A percentile compares a stretch with the other conserved stretches of the same genome.
Conservation (phyloP, 2,888 invertebrate species). For the Nomada ferruginata region DNA sequence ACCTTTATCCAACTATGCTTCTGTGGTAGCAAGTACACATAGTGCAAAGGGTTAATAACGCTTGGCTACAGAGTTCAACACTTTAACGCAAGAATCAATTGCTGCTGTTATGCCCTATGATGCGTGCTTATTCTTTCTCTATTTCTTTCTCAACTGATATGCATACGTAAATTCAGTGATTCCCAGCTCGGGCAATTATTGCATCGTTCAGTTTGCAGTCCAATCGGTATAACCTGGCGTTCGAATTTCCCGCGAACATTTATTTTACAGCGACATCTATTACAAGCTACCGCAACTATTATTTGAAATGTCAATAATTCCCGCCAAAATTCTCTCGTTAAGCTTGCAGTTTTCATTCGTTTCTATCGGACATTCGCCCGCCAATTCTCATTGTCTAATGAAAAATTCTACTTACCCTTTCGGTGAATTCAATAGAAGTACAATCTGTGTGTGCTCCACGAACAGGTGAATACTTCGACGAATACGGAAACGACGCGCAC, state of each 20-base stretch:
- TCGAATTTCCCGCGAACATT: background rate
- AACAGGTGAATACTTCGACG: slow-evolving; percentile 78
- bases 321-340: background rate
- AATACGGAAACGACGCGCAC: slow-evolving; percentile 69
- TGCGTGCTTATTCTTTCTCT: slow-evolving; percentile 24
- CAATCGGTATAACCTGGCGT: slow-evolving; percentile 18
- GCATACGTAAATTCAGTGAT: slow-evolving; percentile 21
- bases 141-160: background rate
- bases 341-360: background rate
- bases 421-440: slow-evolving; percentile 14
- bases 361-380: slow-evolving; percentile 13
- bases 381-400: slow-evolving; percentile 1
- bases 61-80: slow-evolving; percentile 26
- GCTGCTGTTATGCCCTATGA: slow-evolving; percentile 6
- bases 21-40: background rate
- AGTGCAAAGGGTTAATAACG: slow-evolving; percentile 51
- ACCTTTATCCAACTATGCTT: background rate
- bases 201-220: background rate
- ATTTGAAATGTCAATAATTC: background rate
- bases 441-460: slow-evolving; percentile 48
- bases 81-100: slow-evolving; percentile 30
- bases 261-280: background rate
- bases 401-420: slow-evolving; percentile 11
- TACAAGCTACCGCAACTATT: background rate
- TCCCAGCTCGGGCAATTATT: background rate